Evolutionary conservation across 2,797 vertebrate genomes (phyloP).

Genomic region (Oryzias dopingdopingensis): DNA sequence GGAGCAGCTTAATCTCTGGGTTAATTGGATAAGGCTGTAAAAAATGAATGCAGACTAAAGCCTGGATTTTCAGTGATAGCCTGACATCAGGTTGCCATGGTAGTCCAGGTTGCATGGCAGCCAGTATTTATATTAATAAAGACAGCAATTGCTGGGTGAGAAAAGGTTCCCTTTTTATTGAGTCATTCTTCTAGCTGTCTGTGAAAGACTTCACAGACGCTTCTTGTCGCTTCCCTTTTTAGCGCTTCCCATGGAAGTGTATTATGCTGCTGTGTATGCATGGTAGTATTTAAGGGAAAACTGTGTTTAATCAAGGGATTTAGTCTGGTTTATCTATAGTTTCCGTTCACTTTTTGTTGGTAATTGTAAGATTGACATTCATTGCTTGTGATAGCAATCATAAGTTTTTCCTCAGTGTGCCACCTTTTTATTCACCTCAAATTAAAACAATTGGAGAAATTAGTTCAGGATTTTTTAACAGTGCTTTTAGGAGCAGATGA

Average conservation of each 20-base stretch:
- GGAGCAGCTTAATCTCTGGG: slow-evolving; percentile 38
- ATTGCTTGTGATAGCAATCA: slow-evolving; percentile 5
- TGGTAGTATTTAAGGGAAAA: slow-evolving; percentile 38
- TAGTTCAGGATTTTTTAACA: no score
- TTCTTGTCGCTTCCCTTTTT: slow-evolving; percentile 25
- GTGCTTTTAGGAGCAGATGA: no score
- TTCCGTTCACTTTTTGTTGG: slow-evolving; percentile 3
- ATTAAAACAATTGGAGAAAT: background rate
- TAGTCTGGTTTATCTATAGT: background rate
- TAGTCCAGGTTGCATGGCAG: slow-evolving; percentile 46
- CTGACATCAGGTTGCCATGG: slow-evolving; percentile 27
- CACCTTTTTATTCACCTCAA: background rate
- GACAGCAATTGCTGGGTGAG: slow-evolving; percentile 28
- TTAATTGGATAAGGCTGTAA: slow-evolving; percentile 77
- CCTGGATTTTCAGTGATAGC: slow-evolving; percentile 72
- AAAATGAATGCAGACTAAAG: slow-evolving; percentile 77
- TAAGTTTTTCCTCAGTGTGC: background rate
- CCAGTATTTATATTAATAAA: slow-evolving; percentile 62
- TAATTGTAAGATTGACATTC: slow-evolving; percentile 1
- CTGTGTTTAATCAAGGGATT: slow-evolving; percentile 6
- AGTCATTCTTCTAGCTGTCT: slow-evolving; percentile 46
- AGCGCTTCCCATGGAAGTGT: slow-evolving; percentile 26
- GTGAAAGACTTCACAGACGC: slow-evolving; percentile 5
- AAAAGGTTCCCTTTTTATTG: slow-evolving; percentile 42
- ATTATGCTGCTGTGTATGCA: slow-evolving; percentile 9